Base-by-base conservation (phyloP, 2,888 invertebrate genomes). In the Caenorhabditis uteleia region DNA sequence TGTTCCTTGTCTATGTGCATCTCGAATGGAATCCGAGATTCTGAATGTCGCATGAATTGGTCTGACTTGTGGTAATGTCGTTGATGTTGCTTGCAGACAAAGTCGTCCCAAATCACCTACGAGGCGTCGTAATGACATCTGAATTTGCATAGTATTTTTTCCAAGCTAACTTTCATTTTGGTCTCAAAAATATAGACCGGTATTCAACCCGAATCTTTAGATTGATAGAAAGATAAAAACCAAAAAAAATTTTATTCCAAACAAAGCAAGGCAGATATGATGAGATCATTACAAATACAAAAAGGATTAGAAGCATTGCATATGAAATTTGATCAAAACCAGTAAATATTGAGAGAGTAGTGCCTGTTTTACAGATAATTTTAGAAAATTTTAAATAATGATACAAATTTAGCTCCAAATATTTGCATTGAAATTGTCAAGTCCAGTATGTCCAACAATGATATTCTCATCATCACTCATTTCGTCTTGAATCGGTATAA, bases 1-100 rank as follows among this genome's bases (percentile, higher is more conserved):
- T 8, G 74, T 71, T 40, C 78, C 78, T 36, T 69, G 70, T 36
- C 77, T 31, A 45, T 78, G 78, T n/a, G 48, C 58, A 54, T 78
- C 77, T 27, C 78, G 61, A 31, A 78, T 71, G 43, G 70, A 68
- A 34, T 75, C 69, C 6, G 56, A n/a, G n/a, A n/a, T n/a, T n/a
- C n/a, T n/a, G n/a, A n/a, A n/a, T n/a, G n/a, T n/a, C 31, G 31
- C 7, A 29, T 10, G 8, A 29, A 10, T 29, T 14, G 31, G n/a
- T n/a, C n/a, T n/a, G n/a, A n/a, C n/a, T n/a, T n/a, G 31, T 2
- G 27, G 44, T n/a, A 44, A 18, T n/a, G 53, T 38, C 4, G 43
- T 29, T 8, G 70, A 31, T n/a, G 51, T 16, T 45, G 55, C 20
- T 57, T 61, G 27, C 56, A 50, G 40, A 36, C 53, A 59, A 55